Evolutionary conservation across 2,113 vertebrate genomes (phyloP).

Genomic region (Ardeotis arabs): DNA sequence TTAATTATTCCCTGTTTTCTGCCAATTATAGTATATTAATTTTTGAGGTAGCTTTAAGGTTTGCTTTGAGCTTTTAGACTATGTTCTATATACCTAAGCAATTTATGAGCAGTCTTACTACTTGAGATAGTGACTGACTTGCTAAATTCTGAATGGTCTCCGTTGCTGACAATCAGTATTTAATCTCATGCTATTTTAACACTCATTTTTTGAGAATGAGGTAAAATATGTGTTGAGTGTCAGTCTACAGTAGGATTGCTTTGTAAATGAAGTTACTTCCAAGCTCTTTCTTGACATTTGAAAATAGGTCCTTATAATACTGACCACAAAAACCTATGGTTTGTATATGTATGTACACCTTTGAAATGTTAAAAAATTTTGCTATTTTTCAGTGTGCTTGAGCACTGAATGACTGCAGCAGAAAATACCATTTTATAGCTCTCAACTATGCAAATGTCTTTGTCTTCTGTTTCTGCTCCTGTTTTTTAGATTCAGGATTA

Average conservation of each 20-base stretch:
- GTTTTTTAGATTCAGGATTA: constrained; percentile 35
- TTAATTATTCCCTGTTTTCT: background rate
- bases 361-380: background rate
- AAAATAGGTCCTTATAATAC: background rate
- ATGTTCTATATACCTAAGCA: background rate
- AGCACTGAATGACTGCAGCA: background rate
- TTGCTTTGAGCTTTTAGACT: background rate
- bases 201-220: background rate
- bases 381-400: background rate
- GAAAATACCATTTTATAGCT: background rate
- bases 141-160: background rate
- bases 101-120: background rate
- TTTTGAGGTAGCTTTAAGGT: background rate
- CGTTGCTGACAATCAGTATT: background rate
- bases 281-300: background rate
- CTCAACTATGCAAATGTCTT: background rate
- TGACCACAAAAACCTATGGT: background rate
- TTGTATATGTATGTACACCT: background rate
- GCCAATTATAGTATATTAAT: background rate
- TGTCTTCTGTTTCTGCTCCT: constrained; percentile 7
- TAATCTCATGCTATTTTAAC: background rate
- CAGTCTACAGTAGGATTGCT: background rate
- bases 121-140: background rate
- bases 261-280: background rate
- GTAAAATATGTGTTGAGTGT: background rate